Conservation (phyloP, 2,797 vertebrate species). For the Sparus aurata region DNA sequence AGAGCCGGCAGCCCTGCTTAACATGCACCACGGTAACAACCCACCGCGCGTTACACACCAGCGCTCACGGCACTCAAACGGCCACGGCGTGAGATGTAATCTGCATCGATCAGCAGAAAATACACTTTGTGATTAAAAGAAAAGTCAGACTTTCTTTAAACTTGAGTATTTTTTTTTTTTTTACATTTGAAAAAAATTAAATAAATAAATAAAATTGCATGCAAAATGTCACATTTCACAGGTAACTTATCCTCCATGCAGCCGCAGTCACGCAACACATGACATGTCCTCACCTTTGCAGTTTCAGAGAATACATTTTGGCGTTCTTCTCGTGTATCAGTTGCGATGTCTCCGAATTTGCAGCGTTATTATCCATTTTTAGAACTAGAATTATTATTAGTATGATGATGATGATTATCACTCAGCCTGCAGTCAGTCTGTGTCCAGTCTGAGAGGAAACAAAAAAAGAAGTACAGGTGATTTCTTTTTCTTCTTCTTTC, state of each 20-base stretch:
- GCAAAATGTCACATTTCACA: neutral
- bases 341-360: slow-evolving; percentile 86
- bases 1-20: slow-evolving; percentile 42
- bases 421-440: neutral
- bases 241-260: neutral
- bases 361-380: slow-evolving; percentile 80
- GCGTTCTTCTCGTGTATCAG: slow-evolving; percentile 85
- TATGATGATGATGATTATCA: neutral
- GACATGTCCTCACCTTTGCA: slow-evolving; percentile 79
- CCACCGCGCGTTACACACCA: neutral
- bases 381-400: too few species aligned
- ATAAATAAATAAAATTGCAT: neutral
- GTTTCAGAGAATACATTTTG: slow-evolving; percentile 84
- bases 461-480: neutral
- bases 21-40: slow-evolving; percentile 59
- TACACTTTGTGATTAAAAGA: neutral
- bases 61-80: neutral
- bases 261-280: neutral
- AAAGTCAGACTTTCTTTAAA: neutral
- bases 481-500: too few species aligned
- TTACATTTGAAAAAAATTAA: neutral
- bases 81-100: neutral
- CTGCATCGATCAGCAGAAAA: neutral
- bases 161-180: neutral
- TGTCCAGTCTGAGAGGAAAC: slow-evolving; percentile 14